phyloP scores from a whole-genome alignment of 2,797 vertebrate species.

The Muscicapa striata region DNA sequence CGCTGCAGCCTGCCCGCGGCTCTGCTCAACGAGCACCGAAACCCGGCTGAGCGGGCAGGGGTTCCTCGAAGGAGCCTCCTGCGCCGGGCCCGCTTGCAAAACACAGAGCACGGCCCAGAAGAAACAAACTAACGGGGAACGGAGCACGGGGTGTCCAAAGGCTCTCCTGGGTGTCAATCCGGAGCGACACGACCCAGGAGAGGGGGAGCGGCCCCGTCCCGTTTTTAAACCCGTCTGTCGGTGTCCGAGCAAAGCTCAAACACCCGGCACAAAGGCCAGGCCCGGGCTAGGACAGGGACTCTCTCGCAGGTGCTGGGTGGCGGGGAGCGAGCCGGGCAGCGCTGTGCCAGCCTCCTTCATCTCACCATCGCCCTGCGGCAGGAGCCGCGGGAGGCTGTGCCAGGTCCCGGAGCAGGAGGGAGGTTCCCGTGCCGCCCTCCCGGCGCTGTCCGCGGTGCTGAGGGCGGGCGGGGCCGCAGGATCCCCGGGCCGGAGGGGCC shows the following conservation, averaged over 20 bases:
- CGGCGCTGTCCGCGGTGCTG: conserved; percentile 81
- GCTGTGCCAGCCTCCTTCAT: background rate
- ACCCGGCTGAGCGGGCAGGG: background rate
- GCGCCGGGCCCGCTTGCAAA: background rate
- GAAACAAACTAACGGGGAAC: background rate
- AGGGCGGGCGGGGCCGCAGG: background rate
- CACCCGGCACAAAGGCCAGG: background rate
- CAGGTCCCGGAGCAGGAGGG: too few species aligned
- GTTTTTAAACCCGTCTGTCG: background rate
- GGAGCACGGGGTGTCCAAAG: background rate
- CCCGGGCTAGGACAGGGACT: background rate
- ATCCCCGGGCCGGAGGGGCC: background rate
- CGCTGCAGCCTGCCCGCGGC: background rate
- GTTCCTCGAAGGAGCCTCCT: background rate
- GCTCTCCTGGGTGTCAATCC: background rate
- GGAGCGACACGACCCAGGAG: background rate
- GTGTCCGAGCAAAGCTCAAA: background rate
- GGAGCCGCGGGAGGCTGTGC: background rate
- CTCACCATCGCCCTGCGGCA: background rate
- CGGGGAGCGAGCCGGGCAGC: background rate
- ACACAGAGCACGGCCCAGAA: background rate
- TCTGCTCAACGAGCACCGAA: background rate
- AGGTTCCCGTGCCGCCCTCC: background rate
- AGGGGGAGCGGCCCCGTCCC: background rate
- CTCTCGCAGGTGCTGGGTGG: background rate